Percentiles rank a stretch among this genome's conserved stretches.
These are phyloP conservation scores for Rosalia funebris DNA, from an alignment of 2,888 invertebrate species.

Conservation along the genomic window DNA sequence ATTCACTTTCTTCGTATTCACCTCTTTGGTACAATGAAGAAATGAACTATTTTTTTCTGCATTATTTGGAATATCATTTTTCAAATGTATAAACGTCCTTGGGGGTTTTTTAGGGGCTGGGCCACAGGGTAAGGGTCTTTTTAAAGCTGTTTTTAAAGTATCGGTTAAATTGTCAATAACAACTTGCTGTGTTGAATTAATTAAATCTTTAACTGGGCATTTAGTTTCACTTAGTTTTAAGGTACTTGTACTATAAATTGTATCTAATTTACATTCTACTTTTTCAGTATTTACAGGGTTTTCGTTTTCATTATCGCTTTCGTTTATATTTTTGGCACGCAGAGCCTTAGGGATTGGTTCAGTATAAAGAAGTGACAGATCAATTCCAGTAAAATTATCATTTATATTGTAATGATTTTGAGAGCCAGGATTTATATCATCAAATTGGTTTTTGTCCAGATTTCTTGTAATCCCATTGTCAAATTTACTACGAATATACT, in stretches of 20 bases:
- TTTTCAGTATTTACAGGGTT: conserved; percentile 21
- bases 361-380: conserved; percentile 53
- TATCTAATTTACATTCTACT: conserved; percentile 33
- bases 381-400: conserved; percentile 40
- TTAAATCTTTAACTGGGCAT: conserved; percentile 8
- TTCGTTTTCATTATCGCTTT: conserved; percentile 17
- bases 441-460: conserved; percentile 27
- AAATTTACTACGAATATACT: conserved; percentile 54
- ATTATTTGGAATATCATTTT: conserved; percentile 19
- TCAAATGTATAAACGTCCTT: conserved; percentile 68
- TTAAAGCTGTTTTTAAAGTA: conserved; percentile 73
- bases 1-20: conserved; percentile 34
- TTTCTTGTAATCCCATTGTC: conserved; percentile 30
- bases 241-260: conserved; percentile 52
- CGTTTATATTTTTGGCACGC: conserved; percentile 44
- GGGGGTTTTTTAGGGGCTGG: conserved; percentile 84
- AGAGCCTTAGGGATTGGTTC: conserved; percentile 59
- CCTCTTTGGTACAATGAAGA: conserved; percentile 43
- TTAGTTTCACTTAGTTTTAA: conserved; percentile 50
- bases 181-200: conserved; percentile 28
- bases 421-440: conserved; percentile 24
- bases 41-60: conserved; percentile 47
- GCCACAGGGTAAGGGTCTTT: conserved; percentile 74
- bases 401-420: conserved; percentile 21
- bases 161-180: conserved; percentile 62